Base-by-base conservation (phyloP, 2,797 vertebrate species). In the Naso thynnoides region DNA sequence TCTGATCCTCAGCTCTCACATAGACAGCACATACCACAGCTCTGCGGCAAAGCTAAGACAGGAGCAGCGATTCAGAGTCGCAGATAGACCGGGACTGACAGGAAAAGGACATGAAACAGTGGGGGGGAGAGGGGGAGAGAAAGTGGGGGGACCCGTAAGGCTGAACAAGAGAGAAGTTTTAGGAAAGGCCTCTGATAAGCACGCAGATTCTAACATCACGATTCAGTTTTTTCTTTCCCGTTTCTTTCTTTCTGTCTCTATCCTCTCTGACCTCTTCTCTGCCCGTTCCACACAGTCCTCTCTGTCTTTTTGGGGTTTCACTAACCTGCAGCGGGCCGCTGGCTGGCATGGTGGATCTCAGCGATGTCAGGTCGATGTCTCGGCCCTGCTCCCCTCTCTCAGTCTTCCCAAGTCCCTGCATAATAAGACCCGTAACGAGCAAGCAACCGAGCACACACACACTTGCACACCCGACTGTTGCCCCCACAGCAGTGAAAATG, bases 261-360 rank as follows among this genome's bases (percentile, higher is more conserved):
- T 27, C 24, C 44, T 61, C 2, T 27, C 10, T 53, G 21, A 52
- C 31, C 52, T 55, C 26, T 59, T 47, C 8, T 26, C 23, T 5
- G 36, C 53, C 19, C 2, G 26, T 50, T 64, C 13, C 52, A 44
- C 41, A 21, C 64, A 57, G 4, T 49, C 66, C 33, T 38, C 11
- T 29, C 41, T 7, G 2, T 49, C 19, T 55, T 41, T 75, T 52
- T 9, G 24, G 59, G 14, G 33, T 49, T 36, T 36, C 79, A 88
- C 93, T 90, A 74, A 95, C 94, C 93, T 95, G 94, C 53, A 91
- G 68, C 42, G 87, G 88, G 49, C 91, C 83, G 47, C 86, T 75
- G 68, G 91, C 90, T 14, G 95, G 91, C 95, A 95, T 95, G 82
- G 93, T 88, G 70, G 92, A 92, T 53, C 88, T 90, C 86, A 87